phyloP scores from a whole-genome alignment of 2,888 invertebrate species.

The Heliconius cydno region DNA sequence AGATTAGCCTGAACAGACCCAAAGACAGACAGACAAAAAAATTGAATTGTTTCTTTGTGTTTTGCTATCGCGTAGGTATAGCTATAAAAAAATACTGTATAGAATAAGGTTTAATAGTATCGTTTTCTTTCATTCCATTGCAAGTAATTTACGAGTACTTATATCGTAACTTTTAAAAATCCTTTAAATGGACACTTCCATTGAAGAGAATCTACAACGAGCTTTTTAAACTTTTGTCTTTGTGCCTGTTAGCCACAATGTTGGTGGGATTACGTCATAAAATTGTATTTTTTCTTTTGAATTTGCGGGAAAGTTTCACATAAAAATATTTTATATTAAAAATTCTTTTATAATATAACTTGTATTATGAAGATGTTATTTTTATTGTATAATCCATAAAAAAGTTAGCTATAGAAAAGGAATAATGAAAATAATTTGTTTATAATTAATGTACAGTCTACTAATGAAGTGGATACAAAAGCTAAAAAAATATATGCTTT shows the following conservation, averaged over 20 bases:
- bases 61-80: too few species aligned
- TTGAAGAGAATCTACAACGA: background rate
- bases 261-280: background rate
- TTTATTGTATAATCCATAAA: background rate
- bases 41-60: too few species aligned
- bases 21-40: too few species aligned
- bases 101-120: background rate
- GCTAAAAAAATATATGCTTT: background rate
- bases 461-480: background rate
- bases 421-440: background rate
- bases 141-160: background rate
- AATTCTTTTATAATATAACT: background rate
- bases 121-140: background rate
- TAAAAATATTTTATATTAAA: background rate
- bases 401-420: background rate
- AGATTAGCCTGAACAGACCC: too few species aligned
- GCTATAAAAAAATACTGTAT: too few species aligned
- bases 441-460: background rate
- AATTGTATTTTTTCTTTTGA: background rate
- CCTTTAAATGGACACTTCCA: background rate
- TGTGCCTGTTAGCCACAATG: background rate
- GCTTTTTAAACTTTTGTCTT: conserved; percentile 2
- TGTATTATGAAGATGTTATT: background rate
- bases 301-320: background rate
- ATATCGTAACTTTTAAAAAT: background rate